phyloP scores from a whole-genome alignment of 2,113 vertebrate species.

The Mellivora capensis region DNA sequence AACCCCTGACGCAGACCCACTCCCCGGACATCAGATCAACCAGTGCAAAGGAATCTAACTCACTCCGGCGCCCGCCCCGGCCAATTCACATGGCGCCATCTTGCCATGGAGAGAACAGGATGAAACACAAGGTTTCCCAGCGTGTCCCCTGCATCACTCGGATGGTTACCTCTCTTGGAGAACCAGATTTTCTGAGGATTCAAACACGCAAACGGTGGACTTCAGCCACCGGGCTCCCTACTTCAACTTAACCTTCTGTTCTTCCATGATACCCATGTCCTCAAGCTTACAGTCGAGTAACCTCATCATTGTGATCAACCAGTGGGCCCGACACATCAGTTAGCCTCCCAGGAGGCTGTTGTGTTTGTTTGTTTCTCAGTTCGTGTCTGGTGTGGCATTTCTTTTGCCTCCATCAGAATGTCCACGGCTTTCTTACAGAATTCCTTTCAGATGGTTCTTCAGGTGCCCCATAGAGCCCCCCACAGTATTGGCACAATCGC shows the following conservation, averaged over 20 bases:
- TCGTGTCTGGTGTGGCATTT: background rate
- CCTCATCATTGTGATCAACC: background rate
- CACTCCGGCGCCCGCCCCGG: background rate
- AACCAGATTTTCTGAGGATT: background rate
- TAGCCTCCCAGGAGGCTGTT: background rate
- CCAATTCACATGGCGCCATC: background rate
- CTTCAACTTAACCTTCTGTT: background rate
- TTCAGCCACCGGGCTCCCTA: background rate
- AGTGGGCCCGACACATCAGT: background rate
- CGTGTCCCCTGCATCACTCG: rapidly evolving
- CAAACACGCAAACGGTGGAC: background rate
- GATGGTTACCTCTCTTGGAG: background rate
- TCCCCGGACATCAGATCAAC: background rate
- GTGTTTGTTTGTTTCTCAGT: background rate
- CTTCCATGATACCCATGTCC: background rate
- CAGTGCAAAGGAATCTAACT: background rate
- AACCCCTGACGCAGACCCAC: background rate
- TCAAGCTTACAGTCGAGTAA: background rate
- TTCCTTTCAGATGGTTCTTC: background rate
- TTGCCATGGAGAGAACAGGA: background rate
- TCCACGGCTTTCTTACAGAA: background rate
- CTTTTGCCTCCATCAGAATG: background rate
- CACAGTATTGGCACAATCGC: background rate
- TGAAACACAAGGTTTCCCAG: background rate
- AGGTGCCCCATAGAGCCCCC: background rate